A percentile compares a stretch with the other conserved stretches of the same genome.
These are phyloP conservation scores for Delphinapterus leucas DNA, from an alignment of 2,113 vertebrate species.

Conservation along the genomic window DNA sequence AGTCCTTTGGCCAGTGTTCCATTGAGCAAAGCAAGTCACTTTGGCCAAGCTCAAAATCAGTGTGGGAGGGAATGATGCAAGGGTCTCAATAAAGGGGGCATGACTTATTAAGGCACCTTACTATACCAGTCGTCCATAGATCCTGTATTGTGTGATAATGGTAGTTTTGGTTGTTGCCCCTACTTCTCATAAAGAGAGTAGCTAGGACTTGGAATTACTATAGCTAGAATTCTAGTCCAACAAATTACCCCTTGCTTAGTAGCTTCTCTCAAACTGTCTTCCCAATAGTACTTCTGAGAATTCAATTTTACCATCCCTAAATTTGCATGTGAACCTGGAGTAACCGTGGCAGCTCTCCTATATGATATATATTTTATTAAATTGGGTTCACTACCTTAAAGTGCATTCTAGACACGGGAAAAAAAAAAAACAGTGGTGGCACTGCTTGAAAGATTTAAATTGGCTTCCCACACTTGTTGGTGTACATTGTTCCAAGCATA, in stretches of 20 bases:
- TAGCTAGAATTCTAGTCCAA: background rate
- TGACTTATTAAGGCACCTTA: background rate
- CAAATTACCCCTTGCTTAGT: background rate
- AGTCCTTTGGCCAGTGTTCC: background rate
- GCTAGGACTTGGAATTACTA: background rate
- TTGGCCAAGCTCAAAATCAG: background rate
- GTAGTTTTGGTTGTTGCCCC: background rate
- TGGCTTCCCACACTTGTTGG: constrained; percentile 26
- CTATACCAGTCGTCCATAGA: background rate
- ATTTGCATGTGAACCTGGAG: background rate
- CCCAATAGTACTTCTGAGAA: background rate
- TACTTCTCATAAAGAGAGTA: background rate
- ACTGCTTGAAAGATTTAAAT: constrained; percentile 14
- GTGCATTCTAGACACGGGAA: background rate
- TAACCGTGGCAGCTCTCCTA: constrained; percentile 5
- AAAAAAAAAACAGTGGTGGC: background rate
- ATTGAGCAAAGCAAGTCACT: background rate
- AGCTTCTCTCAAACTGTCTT: background rate
- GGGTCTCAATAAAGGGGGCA: background rate
- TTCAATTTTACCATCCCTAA: background rate
- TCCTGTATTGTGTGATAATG: background rate
- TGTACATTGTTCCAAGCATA: constrained; percentile 3
- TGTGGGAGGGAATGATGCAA: background rate
- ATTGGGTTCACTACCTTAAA: background rate
- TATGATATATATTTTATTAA: background rate